Evolutionary conservation across 2,113 vertebrate genomes (phyloP).

Genomic region (Ceuthmochares aereus): DNA sequence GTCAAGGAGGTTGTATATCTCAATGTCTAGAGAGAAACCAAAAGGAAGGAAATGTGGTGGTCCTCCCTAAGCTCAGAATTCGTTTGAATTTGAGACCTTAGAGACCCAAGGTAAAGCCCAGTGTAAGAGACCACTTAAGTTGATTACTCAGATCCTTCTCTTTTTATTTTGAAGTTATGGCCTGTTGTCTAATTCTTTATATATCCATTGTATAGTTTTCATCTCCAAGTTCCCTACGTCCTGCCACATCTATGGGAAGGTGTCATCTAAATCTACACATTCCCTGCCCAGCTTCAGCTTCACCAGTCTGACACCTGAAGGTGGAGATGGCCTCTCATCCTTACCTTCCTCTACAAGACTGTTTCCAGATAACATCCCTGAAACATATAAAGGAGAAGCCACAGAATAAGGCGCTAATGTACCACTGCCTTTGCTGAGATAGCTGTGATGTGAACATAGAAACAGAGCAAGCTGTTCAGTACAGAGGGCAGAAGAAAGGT

Average conservation of each 20-base stretch:
- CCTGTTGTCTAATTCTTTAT: background rate
- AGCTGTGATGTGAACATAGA: background rate
- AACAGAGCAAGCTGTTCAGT: background rate
- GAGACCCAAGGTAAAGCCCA: background rate
- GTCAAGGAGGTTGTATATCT: background rate
- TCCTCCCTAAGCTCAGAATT: background rate
- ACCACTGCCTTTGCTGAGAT: background rate
- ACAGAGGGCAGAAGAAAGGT: background rate
- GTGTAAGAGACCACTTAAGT: background rate
- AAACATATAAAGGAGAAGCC: background rate
- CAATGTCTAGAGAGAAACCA: background rate
- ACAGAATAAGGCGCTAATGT: background rate
- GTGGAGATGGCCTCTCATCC: background rate
- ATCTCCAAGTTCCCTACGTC: background rate
- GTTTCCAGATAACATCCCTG: background rate
- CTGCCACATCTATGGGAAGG: background rate
- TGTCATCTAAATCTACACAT: constrained; percentile 6
- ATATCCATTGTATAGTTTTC: background rate
- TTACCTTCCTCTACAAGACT: background rate
- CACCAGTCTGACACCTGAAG: background rate
- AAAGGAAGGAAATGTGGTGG: background rate
- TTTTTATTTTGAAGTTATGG: background rate
- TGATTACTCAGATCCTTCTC: background rate
- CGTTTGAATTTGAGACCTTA: background rate
- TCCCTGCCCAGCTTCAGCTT: background rate